Percentiles rank a stretch among this genome's conserved stretches.
Evolutionary conservation across 2,113 vertebrate genomes (phyloP).

Genomic region (Chroicocephalus ridibundus): DNA sequence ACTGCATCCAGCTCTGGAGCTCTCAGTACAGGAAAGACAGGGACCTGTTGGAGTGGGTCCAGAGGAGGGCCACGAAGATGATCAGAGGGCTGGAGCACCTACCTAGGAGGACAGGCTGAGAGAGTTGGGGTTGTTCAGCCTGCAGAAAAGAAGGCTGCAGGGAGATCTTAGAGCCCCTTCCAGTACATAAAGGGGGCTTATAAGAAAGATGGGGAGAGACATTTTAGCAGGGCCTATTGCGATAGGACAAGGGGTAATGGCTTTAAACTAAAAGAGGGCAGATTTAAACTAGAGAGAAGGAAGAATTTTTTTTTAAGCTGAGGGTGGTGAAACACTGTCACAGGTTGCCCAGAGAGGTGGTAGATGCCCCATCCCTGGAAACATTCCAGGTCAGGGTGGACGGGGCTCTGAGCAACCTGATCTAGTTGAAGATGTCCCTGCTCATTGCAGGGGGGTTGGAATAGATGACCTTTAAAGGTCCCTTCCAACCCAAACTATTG

Average conservation of each 20-base stretch:
- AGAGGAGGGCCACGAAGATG: neutral
- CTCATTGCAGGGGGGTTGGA: neutral
- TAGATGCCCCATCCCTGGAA: neutral
- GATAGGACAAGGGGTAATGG: neutral
- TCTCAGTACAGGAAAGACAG: neutral
- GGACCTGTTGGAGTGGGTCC: neutral
- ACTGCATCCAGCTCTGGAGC: neutral
- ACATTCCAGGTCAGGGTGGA: too few relatives aligned
- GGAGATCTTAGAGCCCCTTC: neutral
- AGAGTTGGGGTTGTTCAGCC: neutral
- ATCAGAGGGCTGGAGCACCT: too few relatives aligned
- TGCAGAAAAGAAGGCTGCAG: neutral
- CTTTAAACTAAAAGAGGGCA: neutral
- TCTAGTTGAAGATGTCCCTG: neutral
- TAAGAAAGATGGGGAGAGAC: neutral
- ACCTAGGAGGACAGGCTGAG: neutral
- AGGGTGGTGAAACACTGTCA: neutral
- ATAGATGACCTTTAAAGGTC: neutral
- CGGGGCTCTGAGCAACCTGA: neutral
- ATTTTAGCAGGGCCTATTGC: neutral
- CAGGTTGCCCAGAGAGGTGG: neutral
- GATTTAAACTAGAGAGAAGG: neutral
- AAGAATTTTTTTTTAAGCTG: neutral
- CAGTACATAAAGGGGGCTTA: neutral
- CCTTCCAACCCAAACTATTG: neutral